phyloP scores from a whole-genome alignment of 1,140 invertebrate genomes.

The Papilio aristodemus region DNA sequence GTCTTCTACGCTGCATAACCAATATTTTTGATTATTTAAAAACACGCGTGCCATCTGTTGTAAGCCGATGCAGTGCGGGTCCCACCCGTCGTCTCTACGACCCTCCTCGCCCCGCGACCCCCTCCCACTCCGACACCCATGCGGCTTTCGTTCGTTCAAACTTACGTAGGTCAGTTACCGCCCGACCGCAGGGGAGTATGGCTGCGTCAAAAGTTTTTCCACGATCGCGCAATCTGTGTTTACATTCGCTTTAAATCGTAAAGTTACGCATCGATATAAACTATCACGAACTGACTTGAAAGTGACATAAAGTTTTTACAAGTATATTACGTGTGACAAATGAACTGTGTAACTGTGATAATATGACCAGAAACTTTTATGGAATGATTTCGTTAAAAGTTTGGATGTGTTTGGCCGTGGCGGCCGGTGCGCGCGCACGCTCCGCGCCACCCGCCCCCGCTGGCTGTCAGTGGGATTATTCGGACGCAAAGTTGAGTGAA shows the following conservation, averaged over 20 bases:
- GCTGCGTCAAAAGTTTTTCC: slow-evolving; percentile 77
- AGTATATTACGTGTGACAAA: slow-evolving; percentile 64
- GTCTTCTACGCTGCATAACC: slow-evolving; percentile 71
- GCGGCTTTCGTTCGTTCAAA: slow-evolving; percentile 79
- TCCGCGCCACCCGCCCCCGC: slow-evolving; percentile 81
- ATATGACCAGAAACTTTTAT: slow-evolving; percentile 70
- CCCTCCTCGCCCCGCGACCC: slow-evolving; percentile 53
- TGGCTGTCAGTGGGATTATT: slow-evolving; percentile 86
- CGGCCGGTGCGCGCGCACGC: slow-evolving; percentile 72
- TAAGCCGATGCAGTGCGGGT: slow-evolving; percentile 74
- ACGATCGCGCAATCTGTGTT: slow-evolving; percentile 74
- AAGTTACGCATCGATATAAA: slow-evolving; percentile 59
- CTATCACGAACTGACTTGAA: slow-evolving; percentile 55
- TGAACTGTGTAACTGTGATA: slow-evolving; percentile 70
- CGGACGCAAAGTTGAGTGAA: slow-evolving; percentile 79
- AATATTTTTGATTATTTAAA: slow-evolving; percentile 75
- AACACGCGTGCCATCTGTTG: slow-evolving; percentile 80
- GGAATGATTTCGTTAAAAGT: slow-evolving; percentile 78
- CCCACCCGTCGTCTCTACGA: slow-evolving; percentile 65
- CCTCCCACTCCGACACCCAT: slow-evolving; percentile 66
- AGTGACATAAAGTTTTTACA: slow-evolving; percentile 61
- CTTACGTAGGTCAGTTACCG: slow-evolving; percentile 82
- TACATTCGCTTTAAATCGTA: slow-evolving; percentile 73
- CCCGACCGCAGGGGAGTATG: slow-evolving; percentile 78
- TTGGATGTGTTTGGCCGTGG: slow-evolving; percentile 73